A percentile compares a stretch with the other conserved stretches of the same genome.
These are phyloP conservation scores for Catostylus mosaicus DNA, from an alignment of 30 jellyfish, hydroid and myxozoan species.

Conservation along the genomic window DNA sequence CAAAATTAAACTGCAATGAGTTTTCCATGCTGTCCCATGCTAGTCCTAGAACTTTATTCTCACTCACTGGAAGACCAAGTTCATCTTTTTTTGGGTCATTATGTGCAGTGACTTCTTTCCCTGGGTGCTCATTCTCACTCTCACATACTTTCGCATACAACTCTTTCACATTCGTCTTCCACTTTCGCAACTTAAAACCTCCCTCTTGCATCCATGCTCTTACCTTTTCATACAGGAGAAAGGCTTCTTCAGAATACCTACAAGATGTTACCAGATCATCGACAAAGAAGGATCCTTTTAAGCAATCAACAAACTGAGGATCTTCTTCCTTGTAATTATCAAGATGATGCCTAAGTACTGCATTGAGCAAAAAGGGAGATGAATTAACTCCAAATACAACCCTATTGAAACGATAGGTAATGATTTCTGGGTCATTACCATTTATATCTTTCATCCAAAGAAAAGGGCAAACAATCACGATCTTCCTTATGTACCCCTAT, in stretches of 20 bases:
- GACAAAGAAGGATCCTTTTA: neutral
- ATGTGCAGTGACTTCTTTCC: neutral
- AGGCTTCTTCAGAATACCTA: constrained; percentile 26
- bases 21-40: constrained; percentile 35
- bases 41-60: constrained; percentile 29
- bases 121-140: constrained; percentile 8
- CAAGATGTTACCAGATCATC: constrained; percentile 42
- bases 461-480: neutral
- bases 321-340: constrained; percentile 9
- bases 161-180: constrained; percentile 4
- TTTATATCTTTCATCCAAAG: neutral
- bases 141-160: neutral
- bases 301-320: constrained; percentile 21
- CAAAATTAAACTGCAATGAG: constrained; percentile 7
- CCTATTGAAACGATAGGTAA: neutral
- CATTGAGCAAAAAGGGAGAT: constrained; percentile 46
- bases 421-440: neutral
- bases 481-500: neutral
- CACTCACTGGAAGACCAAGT: neutral
- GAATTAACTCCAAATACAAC: constrained; percentile 23
- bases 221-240: constrained; percentile 30
- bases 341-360: constrained; percentile 25
- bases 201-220: constrained; percentile 18
- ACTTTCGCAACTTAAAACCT: constrained; percentile 37
- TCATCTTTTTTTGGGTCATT: neutral